Evolutionary conservation across 2,797 vertebrate genomes (phyloP).

Genomic region (Danio albolineatus): DNA sequence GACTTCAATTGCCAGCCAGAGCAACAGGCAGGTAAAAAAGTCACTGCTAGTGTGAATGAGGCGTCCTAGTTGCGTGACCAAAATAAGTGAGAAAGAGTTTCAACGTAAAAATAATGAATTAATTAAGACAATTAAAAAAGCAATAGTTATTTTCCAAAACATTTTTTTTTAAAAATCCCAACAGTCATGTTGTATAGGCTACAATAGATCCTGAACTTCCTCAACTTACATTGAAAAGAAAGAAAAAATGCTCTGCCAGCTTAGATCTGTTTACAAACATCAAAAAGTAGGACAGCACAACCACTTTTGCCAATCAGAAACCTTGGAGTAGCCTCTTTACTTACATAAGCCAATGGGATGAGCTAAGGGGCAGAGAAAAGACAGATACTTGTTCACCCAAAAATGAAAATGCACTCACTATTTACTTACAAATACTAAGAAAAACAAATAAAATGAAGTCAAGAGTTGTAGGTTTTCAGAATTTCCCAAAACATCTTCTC

Average conservation of each 20-base stretch:
- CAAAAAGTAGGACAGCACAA: neutral
- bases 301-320: neutral
- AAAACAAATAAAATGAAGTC: neutral
- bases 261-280: neutral
- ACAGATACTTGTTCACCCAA: neutral
- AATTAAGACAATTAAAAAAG: neutral
- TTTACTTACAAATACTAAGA: neutral
- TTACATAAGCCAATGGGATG: neutral
- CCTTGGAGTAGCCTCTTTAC: neutral
- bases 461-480: neutral
- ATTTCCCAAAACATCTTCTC: too few species aligned
- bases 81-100: too few species aligned
- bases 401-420: neutral
- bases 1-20: too few species aligned
- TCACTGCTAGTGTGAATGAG: too few species aligned
- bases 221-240: neutral
- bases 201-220: neutral
- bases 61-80: too few species aligned
- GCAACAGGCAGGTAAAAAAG: too few species aligned
- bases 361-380: neutral
- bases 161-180: neutral
- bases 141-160: neutral
- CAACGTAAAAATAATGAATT: neutral
- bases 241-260: neutral
- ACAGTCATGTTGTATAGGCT: neutral